Base-by-base conservation (phyloP, 2,113 vertebrate genomes). In the Trochalopteron elliotii region DNA sequence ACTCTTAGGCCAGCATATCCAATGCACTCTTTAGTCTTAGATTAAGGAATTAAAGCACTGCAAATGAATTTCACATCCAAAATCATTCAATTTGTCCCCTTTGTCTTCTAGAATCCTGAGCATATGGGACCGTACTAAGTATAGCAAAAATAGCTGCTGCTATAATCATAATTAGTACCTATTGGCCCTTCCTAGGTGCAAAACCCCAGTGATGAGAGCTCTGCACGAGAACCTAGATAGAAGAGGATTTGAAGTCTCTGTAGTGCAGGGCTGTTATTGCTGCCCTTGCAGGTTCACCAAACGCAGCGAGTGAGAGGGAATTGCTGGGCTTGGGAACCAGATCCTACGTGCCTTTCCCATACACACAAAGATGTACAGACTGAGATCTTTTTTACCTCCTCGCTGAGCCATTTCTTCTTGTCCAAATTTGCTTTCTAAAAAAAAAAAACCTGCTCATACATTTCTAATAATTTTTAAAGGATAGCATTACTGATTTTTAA, bases 1-100 rank as follows among this genome's bases (percentile, higher is more conserved):
- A 87, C 50, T 96, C 92, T 92, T 91, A 96, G 95, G 72, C 92
- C 75, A 90, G 90, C 95, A 95, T 92, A 96, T 94, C 86, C 95
- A 97, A 91, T 67, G 87, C 71, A 93, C 21, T 61, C 91, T 91
- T 97, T 96, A 93, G 92, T 97, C 93, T 97, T 97, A 97, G 97
- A 97, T 96, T 97, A 97, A 96, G 89, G 96, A 97, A 96, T 96
- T 96, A 97, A 96, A 97, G 93, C 93, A 92, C 96, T 90, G 76
- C 93, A 97, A 96, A 97, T 97, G 95, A 97, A 97, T 97, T 97
- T 96, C 95, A 94, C 93, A 93, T 96, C 89, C 91, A 96, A 96
- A 97, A 97, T 94, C 94, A 90, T 96, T 95, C 94, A 75, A 78
- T 96, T 96, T 96, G 90, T 96, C 96, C 90, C 90, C 64, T 96